These are phyloP conservation scores for Varecia variegata DNA, from an alignment of 2,797 vertebrate species.

Conservation along the genomic window DNA sequence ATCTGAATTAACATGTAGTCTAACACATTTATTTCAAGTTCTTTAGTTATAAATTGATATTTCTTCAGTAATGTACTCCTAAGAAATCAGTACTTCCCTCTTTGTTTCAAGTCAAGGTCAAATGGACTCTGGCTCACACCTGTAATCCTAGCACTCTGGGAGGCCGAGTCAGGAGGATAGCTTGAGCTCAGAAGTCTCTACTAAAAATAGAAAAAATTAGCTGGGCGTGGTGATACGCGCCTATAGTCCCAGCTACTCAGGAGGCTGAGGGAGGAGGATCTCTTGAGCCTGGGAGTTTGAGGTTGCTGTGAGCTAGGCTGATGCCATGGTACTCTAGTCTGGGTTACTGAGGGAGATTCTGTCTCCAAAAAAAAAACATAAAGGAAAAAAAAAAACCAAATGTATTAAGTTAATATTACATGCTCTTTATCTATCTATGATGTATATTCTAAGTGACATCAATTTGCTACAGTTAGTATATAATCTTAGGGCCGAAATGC, in stretches of 20 bases:
- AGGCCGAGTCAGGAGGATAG: no score
- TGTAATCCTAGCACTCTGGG: no score
- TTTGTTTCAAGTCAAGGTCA: not conserved
- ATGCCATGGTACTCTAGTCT: no score
- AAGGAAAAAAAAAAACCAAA: not conserved
- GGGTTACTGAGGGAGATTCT: no score
- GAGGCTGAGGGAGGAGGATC: no score
- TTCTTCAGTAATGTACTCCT: not conserved
- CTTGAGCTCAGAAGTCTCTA: no score
- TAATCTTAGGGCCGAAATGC: not conserved
- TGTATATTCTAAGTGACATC: not conserved
- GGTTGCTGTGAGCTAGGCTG: no score
- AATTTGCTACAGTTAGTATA: not conserved
- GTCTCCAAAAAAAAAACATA: no score
- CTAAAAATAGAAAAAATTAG: no score
- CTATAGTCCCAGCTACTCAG: no score
- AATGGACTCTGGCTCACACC: not conserved
- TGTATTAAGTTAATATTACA: not conserved
- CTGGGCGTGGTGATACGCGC: no score
- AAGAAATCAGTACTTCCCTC: not conserved
- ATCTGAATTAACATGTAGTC: slow-evolving; percentile 15
- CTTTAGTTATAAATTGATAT: not conserved
- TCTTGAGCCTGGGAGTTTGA: no score
- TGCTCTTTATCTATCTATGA: not conserved
- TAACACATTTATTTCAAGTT: not conserved